Percentiles rank a stretch among this genome's conserved stretches.
These are phyloP conservation scores for Drosophila parthenogenetica DNA, from an alignment of 2,888 invertebrate species.

Conservation along the genomic window DNA sequence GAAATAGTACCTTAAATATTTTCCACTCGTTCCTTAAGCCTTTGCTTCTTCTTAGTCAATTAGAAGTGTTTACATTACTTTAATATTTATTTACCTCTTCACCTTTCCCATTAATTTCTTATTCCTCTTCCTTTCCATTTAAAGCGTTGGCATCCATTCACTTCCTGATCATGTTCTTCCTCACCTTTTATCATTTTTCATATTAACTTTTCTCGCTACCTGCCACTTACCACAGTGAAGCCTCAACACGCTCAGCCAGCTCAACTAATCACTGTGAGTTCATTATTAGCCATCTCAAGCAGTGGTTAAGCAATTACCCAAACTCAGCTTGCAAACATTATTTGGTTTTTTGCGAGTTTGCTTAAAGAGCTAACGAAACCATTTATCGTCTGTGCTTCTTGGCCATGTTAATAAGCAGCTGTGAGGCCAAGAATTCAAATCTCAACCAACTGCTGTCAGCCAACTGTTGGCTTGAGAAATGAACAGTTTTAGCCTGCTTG, in stretches of 20 bases:
- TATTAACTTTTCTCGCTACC: not conserved
- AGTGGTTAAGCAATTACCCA: constrained; percentile 43
- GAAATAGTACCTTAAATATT: too few species aligned
- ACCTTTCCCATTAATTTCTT: not conserved
- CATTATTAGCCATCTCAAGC: constrained; percentile 40
- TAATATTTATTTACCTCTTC: not conserved
- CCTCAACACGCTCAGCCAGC: constrained; percentile 48
- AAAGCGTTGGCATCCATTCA: constrained; percentile 1
- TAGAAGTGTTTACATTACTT: not conserved
- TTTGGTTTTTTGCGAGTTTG: constrained; percentile 26
- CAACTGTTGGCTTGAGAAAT: constrained; percentile 36
- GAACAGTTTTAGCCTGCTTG: constrained; percentile 53
- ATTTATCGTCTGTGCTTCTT: constrained; percentile 51
- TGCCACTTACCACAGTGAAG: constrained; percentile 18
- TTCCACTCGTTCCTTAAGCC: too few species aligned
- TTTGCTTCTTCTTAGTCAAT: not conserved
- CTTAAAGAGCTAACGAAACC: constrained; percentile 40
- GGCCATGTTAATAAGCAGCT: constrained; percentile 72
- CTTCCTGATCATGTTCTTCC: not conserved
- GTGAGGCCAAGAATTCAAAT: constrained; percentile 37
- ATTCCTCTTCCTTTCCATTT: not conserved
- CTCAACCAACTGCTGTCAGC: constrained; percentile 34
- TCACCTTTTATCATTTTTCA: not conserved
- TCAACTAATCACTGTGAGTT: constrained; percentile 59
- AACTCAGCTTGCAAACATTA: constrained; percentile 32